These are phyloP conservation scores for Drosophila dunni DNA, from an alignment of 1,140 invertebrate species.

Conservation along the genomic window DNA sequence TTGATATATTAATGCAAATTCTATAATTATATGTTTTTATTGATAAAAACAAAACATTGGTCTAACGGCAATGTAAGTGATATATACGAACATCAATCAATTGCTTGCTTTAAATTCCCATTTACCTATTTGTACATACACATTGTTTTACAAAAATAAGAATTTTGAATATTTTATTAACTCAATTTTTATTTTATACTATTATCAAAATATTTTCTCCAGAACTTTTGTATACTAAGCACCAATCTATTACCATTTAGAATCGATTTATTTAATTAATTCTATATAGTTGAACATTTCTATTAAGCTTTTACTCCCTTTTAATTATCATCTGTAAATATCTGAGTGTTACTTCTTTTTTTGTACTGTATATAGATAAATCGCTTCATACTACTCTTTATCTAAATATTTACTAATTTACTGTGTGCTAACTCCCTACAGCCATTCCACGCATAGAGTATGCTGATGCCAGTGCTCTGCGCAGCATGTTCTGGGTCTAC, in stretches of 20 bases:
- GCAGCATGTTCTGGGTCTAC: slow-evolving; percentile 96
- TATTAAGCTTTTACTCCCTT: background rate
- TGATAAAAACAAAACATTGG: slow-evolving; percentile 20
- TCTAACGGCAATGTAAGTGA: slow-evolving; percentile 56
- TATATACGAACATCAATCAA: slow-evolving; percentile 14
- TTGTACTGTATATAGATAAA: background rate
- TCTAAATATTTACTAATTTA: slow-evolving; percentile 5
- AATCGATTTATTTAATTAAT: too few relatives aligned
- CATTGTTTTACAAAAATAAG: too few relatives aligned
- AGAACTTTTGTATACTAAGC: too few relatives aligned
- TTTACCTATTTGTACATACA: slow-evolving; percentile 51
- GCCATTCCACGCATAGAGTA: slow-evolving; percentile 89
- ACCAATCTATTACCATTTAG: too few relatives aligned
- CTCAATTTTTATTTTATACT: too few relatives aligned
- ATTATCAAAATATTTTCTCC: too few relatives aligned
- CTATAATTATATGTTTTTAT: slow-evolving; percentile 35
- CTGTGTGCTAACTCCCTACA: slow-evolving; percentile 59
- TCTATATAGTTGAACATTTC: slow-evolving; percentile 4
- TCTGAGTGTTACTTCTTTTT: too few relatives aligned
- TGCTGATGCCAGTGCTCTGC: slow-evolving; percentile 89
- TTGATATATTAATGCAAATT: slow-evolving; percentile 28
- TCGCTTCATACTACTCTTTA: background rate
- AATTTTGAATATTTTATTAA: too few relatives aligned
- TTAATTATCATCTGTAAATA: slow-evolving; percentile 4
- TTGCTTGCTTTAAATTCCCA: background rate